Conservation (phyloP, 1,140 invertebrate genomes). For the Frieseomelitta varia region DNA sequence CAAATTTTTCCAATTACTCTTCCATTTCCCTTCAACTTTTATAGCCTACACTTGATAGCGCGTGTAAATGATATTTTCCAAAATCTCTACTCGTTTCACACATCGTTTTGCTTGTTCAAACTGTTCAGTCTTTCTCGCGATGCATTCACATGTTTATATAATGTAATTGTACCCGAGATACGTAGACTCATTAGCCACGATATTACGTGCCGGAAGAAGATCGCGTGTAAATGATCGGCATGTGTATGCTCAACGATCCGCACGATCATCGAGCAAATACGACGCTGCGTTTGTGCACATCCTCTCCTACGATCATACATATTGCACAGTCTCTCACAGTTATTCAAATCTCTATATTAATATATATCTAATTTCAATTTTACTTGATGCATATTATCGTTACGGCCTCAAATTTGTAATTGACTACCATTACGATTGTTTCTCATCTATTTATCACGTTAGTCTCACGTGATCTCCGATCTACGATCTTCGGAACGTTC, state of each 20-base stretch:
- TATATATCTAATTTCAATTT: background rate
- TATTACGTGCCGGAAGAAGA: conserved; percentile 67
- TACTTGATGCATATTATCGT: background rate
- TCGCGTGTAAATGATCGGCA: conserved; percentile 65
- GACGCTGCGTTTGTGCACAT: background rate
- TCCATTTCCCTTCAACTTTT: background rate
- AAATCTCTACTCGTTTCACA: background rate
- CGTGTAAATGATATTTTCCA: background rate
- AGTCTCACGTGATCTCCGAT: background rate
- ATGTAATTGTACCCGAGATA: conserved; percentile 45
- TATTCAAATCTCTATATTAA: background rate
- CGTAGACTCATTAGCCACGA: conserved; percentile 61
- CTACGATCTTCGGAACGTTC: background rate
- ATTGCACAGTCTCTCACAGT: background rate
- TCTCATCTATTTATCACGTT: background rate
- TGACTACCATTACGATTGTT: too few species aligned
- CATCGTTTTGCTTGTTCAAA: background rate
- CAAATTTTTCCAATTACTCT: too few species aligned
- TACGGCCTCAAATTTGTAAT: background rate
- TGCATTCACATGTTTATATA: conserved; percentile 59
- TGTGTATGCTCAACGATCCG: conserved; percentile 50
- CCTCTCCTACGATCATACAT: background rate
- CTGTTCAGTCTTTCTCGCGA: conserved; percentile 25
- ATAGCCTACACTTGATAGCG: background rate
- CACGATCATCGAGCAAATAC: conserved; percentile 29